Conservation (phyloP, 2,113 vertebrate genomes). For the Sigmodon hispidus region DNA sequence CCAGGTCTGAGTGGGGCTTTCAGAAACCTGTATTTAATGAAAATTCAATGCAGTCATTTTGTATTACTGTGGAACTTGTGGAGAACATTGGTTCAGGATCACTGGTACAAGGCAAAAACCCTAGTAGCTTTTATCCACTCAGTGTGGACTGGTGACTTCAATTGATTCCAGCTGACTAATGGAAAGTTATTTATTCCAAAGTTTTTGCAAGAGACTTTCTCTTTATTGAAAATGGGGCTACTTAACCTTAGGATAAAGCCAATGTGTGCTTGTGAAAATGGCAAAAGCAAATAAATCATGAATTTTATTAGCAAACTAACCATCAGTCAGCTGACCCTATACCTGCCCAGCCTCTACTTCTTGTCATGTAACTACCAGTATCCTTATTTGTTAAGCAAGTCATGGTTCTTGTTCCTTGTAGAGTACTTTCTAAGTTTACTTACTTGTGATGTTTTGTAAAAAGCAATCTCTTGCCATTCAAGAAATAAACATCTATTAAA, state of each 20-base stretch:
- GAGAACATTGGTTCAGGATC: background rate
- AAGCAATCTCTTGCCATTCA: background rate
- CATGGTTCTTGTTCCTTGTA: conserved; percentile 22
- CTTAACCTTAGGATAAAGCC: conserved; percentile 31
- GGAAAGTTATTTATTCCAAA: background rate
- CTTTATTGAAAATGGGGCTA: background rate
- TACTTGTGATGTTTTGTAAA: background rate
- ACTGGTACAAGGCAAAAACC: background rate
- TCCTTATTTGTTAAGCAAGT: conserved; percentile 34
- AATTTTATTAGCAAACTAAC: conserved; percentile 41
- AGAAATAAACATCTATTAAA: background rate
- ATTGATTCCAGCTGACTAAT: background rate
- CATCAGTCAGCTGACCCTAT: background rate
- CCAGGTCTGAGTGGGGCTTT: background rate
- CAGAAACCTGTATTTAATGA: background rate
- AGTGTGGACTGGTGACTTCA: background rate
- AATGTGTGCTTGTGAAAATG: background rate
- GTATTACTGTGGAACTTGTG: background rate
- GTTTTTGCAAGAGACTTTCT: conserved; percentile 42
- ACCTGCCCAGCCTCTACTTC: background rate
- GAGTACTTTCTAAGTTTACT: conserved; percentile 24
- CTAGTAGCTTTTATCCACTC: background rate
- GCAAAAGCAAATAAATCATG: conserved; percentile 36
- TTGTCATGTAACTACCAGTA: conserved; percentile 28
- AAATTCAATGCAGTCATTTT: background rate